Conservation (phyloP, 2,113 vertebrate genomes). For the Cyanistes caeruleus region DNA sequence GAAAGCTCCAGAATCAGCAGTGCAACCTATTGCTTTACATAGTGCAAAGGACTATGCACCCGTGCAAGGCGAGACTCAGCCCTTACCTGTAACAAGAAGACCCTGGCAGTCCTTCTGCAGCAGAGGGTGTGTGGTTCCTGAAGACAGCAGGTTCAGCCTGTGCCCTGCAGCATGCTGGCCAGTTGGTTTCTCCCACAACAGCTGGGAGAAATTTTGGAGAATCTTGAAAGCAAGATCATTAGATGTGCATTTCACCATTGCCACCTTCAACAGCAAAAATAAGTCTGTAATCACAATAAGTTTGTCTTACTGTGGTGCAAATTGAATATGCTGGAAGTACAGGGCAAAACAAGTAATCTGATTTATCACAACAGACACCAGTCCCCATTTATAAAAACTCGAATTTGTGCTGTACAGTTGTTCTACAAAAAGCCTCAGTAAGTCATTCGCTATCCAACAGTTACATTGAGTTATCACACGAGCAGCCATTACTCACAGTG, state of each 20-base stretch:
- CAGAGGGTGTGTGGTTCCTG: not conserved
- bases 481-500: slow-evolving; percentile 49
- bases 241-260: not conserved
- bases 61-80: fast-evolving
- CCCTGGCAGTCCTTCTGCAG: not conserved
- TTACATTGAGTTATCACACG: slow-evolving; percentile 32
- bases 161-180: not conserved
- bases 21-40: not conserved
- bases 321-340: not conserved
- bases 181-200: not conserved
- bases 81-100: not conserved
- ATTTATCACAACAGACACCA: not conserved
- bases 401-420: not conserved
- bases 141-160: fast-evolving
- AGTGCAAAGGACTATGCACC: fast-evolving
- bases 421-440: not conserved
- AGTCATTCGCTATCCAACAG: not conserved
- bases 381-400: not conserved
- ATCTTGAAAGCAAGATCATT: not conserved
- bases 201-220: not conserved
- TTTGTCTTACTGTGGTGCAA: not conserved
- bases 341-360: not conserved
- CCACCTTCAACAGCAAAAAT: not conserved
- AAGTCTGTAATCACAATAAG: not conserved
- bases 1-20: not conserved